These are phyloP conservation scores for Ostrea denselamellosa DNA, from an alignment of 1,140 invertebrate species.

Conservation along the genomic window DNA sequence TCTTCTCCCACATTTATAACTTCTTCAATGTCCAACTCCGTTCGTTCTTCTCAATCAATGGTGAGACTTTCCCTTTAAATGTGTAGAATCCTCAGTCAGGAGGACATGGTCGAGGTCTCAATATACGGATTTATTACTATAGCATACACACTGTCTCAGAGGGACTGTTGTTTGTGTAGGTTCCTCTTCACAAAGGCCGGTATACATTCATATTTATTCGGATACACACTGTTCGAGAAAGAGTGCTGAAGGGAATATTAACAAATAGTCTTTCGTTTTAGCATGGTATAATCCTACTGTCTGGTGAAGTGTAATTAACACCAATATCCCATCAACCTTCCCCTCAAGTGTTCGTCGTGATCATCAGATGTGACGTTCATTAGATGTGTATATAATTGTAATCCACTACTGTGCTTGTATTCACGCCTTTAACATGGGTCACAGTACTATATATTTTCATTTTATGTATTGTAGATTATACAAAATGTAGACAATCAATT, in stretches of 20 bases:
- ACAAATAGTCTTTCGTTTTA: background rate
- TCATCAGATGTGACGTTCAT: background rate
- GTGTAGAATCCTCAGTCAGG: background rate
- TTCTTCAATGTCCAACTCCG: background rate
- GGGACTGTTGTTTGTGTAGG: background rate
- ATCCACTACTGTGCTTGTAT: background rate
- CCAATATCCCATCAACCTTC: background rate
- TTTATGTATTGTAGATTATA: too few relatives aligned
- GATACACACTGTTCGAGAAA: background rate
- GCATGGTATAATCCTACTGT: background rate
- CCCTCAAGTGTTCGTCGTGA: background rate
- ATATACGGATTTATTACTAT: background rate
- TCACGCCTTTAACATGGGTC: background rate
- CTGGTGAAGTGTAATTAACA: background rate
- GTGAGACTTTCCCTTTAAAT: conserved; percentile 8
- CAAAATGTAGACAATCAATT: background rate
- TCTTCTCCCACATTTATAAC: conserved; percentile 5
- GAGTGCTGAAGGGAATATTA: background rate
- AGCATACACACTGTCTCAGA: background rate
- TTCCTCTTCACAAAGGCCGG: background rate
- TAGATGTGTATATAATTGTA: background rate
- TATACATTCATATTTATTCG: background rate
- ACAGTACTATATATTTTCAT: too few relatives aligned
- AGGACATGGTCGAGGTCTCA: background rate
- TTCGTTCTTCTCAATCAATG: conserved; percentile 1